These are phyloP conservation scores for Holacanthella duospinosa DNA, from an alignment of 2,888 invertebrate species.

Conservation along the genomic window DNA sequence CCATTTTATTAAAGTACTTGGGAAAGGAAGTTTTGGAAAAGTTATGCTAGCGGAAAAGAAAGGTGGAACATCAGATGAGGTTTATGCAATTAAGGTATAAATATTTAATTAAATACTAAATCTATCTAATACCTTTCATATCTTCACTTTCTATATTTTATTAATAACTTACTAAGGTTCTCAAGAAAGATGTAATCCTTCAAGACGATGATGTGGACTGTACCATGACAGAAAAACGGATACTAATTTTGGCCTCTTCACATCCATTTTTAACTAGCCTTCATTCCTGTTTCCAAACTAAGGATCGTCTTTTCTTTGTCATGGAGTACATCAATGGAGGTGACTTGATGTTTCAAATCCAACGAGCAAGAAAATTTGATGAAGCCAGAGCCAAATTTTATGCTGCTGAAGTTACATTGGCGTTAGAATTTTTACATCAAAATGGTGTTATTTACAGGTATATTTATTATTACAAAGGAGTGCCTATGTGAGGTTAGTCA, in stretches of 20 bases:
- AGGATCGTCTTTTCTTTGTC: slow-evolving; percentile 92
- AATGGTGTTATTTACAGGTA: slow-evolving; percentile 89
- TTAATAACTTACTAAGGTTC: slow-evolving; percentile 47
- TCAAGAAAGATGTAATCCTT: slow-evolving; percentile 95
- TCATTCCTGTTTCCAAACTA: slow-evolving; percentile 94
- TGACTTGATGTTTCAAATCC: slow-evolving; percentile 98
- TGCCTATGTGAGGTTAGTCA: too few relatives aligned
- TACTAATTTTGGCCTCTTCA: slow-evolving; percentile 88
- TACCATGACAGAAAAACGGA: slow-evolving; percentile 96
- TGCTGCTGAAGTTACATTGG: slow-evolving; percentile 95
- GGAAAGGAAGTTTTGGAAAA: slow-evolving; percentile 98
- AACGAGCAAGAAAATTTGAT: slow-evolving; percentile 94
- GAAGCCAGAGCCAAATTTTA: slow-evolving; percentile 90
- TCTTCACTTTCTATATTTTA: slow-evolving; percentile 3
- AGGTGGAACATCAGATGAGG: slow-evolving; percentile 64
- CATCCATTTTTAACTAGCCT: slow-evolving; percentile 97
- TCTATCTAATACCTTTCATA: neutral
- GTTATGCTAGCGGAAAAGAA: slow-evolving; percentile 95
- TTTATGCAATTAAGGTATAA: slow-evolving; percentile 50
- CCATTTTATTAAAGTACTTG: slow-evolving; percentile 94
- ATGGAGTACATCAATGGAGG: slow-evolving; percentile 99
- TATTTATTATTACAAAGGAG: too few relatives aligned
- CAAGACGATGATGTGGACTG: slow-evolving; percentile 99
- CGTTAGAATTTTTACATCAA: slow-evolving; percentile 90
- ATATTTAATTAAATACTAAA: neutral